Conservation (phyloP, 2,888 invertebrate genomes). For the Idaea dimidiata region DNA sequence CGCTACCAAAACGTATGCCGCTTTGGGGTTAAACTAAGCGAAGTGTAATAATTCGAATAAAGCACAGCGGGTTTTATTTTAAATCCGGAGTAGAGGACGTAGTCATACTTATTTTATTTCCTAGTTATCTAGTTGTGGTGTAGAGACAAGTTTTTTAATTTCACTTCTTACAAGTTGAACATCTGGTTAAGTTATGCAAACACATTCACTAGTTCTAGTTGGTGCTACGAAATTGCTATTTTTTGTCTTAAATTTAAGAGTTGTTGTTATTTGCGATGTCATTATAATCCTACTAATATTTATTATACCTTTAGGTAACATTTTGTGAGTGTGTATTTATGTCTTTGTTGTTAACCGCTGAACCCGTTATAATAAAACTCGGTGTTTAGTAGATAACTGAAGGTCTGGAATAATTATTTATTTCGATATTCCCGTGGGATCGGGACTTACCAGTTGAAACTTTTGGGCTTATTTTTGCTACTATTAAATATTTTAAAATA, state of each 20-base stretch:
- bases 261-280: too few species aligned
- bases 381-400: too few species aligned
- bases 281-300: too few species aligned
- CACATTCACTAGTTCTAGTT: background rate
- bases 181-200: conserved; percentile 1
- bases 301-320: too few species aligned
- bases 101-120: conserved; percentile 23
- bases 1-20: conserved; percentile 66
- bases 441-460: too few species aligned
- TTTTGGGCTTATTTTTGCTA: too few species aligned
- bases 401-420: too few species aligned
- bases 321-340: too few species aligned
- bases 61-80: conserved; percentile 35
- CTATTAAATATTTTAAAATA: too few species aligned
- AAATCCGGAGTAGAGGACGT: conserved; percentile 24
- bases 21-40: conserved; percentile 54
- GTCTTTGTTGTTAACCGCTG: too few species aligned
- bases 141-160: conserved; percentile 12
- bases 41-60: conserved; percentile 45
- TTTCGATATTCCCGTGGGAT: too few species aligned
- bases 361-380: too few species aligned
- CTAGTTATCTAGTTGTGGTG: conserved; percentile 23
- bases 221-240: background rate
- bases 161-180: background rate
- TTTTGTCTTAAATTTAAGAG: background rate